Conservation (phyloP, 2,113 vertebrate species). For the Gracilinanus agilis region DNA sequence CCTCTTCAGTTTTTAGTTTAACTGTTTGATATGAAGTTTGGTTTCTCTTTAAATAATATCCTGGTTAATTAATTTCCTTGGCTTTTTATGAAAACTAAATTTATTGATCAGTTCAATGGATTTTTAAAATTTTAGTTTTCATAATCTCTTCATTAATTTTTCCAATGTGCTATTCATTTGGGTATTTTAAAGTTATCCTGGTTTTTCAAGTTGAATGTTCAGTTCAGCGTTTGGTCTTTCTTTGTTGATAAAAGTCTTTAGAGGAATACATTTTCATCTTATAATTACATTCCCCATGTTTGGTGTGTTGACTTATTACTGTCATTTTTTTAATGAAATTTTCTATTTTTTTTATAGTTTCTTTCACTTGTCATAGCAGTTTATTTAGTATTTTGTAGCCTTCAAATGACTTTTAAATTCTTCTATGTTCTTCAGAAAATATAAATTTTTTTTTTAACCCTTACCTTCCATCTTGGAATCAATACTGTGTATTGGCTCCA, state of each 20-base stretch:
- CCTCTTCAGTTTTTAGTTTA: too few relatives aligned
- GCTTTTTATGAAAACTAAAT: too few relatives aligned
- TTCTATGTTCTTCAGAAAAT: neutral
- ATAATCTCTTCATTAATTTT: neutral
- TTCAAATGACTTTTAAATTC: neutral
- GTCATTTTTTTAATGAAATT: neutral
- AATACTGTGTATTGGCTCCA: too few relatives aligned
- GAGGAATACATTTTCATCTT: neutral
- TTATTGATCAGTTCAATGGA: too few relatives aligned
- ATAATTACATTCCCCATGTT: neutral
- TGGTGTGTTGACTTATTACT: neutral
- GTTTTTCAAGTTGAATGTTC: neutral
- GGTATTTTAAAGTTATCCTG: neutral
- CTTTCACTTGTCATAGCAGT: neutral
- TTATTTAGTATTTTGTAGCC: neutral
- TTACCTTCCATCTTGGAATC: too few relatives aligned
- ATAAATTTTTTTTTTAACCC: neutral
- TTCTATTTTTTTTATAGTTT: neutral
- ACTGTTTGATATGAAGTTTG: too few relatives aligned
- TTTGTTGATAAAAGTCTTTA: neutral
- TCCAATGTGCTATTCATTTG: neutral
- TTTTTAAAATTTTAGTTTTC: too few relatives aligned
- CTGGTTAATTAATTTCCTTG: too few relatives aligned
- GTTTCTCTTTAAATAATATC: too few relatives aligned
- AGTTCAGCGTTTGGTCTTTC: neutral